phyloP scores from a whole-genome alignment of 2,797 vertebrate species.

The Alectoris magna region DNA sequence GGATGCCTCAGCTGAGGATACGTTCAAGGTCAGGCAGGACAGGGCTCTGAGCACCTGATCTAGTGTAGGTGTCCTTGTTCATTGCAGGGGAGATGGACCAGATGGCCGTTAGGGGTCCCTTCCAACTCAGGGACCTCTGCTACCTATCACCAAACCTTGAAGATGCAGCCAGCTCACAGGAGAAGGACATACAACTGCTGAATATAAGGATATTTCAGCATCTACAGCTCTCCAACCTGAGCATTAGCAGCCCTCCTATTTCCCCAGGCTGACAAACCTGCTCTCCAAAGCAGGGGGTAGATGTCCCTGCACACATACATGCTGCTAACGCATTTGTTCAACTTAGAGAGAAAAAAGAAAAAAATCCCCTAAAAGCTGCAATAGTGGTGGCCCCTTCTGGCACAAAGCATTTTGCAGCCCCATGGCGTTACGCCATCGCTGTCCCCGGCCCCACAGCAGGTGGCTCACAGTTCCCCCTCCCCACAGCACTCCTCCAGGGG shows the following conservation, averaged over 20 bases:
- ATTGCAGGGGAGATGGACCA: no score
- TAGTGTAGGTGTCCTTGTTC: no score
- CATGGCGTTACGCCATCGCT: rapidly evolving
- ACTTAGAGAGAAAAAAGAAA: not conserved
- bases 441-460: not conserved
- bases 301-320: not conserved
- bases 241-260: not conserved
- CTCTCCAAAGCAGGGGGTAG: not conserved
- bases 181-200: not conserved
- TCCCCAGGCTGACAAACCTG: not conserved
- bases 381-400: not conserved
- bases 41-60: no score
- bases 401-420: not conserved
- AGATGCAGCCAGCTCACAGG: not conserved
- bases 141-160: not conserved
- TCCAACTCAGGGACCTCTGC: not conserved
- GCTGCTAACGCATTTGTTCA: not conserved
- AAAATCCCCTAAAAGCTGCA: not conserved
- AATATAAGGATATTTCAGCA: not conserved
- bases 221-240: not conserved
- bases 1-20: no score
- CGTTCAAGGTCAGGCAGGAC: no score
- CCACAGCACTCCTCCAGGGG: constrained; percentile 11
- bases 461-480: not conserved
- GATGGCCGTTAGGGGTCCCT: no score